Conservation (phyloP, 2,113 vertebrate species). For the Malurus elegans region DNA sequence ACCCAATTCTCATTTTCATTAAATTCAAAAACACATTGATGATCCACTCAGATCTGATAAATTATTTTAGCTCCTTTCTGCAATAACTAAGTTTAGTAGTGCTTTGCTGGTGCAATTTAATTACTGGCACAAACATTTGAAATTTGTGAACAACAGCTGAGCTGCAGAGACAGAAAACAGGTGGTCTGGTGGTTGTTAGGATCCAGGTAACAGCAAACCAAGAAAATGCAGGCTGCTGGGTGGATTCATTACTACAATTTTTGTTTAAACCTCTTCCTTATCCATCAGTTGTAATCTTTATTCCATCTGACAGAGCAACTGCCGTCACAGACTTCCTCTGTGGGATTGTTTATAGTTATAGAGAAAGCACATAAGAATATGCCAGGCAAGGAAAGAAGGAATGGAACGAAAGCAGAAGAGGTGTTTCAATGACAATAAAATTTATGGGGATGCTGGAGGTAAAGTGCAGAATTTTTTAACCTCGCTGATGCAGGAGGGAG, state of each 20-base stretch:
- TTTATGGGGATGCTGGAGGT: background rate
- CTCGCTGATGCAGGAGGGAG: background rate
- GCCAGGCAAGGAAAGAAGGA: background rate
- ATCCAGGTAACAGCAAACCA: background rate
- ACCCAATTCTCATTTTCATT: conserved; percentile 58
- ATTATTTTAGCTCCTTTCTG: conserved; percentile 69
- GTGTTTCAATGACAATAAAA: background rate
- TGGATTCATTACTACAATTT: background rate
- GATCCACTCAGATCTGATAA: conserved; percentile 47
- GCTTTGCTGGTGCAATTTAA: conserved; percentile 56
- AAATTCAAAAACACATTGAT: conserved; percentile 38
- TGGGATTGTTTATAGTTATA: background rate
- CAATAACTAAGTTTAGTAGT: conserved; percentile 56
- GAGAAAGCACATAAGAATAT: background rate
- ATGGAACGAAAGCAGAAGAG: background rate
- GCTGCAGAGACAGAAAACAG: conserved; percentile 21
- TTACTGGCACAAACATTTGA: conserved; percentile 54
- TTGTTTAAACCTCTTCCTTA: conserved; percentile 6
- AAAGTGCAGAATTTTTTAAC: background rate
- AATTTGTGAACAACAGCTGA: conserved; percentile 44
- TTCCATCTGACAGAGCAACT: background rate
- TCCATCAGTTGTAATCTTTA: background rate
- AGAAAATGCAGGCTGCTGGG: background rate
- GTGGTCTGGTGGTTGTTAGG: background rate
- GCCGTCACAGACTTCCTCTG: background rate